Conservation (phyloP, 2,797 vertebrate genomes). For the Chaunax sp. region DNA sequence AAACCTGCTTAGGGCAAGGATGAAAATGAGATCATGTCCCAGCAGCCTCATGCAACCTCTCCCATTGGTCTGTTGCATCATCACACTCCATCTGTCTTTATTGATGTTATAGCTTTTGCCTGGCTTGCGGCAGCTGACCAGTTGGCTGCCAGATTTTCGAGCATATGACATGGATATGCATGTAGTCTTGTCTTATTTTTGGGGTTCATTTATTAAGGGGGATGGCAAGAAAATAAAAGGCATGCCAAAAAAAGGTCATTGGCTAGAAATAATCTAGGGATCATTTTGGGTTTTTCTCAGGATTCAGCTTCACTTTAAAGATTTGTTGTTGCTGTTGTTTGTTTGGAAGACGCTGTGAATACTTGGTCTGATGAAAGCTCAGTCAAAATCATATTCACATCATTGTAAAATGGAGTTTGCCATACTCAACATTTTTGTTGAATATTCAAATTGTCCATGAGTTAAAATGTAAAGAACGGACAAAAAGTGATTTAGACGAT, state of each 20-base stretch:
- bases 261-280: neutral
- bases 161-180: conserved; percentile 6
- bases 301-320: neutral
- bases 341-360: neutral
- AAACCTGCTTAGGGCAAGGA: conserved; percentile 72
- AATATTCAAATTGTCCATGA: too few species aligned
- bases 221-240: neutral
- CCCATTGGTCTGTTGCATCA: conserved; percentile 58
- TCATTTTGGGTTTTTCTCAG: neutral
- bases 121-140: conserved; percentile 24
- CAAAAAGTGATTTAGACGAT: neutral
- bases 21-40: conserved; percentile 80
- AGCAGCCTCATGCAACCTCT: conserved; percentile 39
- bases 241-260: fast-evolving
- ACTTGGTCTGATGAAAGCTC: neutral
- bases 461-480: conserved; percentile 1
- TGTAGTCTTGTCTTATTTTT: neutral
- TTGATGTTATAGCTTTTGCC: conserved; percentile 19
- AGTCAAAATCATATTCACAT: too few species aligned
- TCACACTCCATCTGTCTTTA: conserved; percentile 47
- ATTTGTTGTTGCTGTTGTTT: neutral
- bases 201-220: neutral
- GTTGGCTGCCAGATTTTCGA: conserved; percentile 4
- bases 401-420: too few species aligned
- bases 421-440: too few species aligned